A percentile compares a stretch with the other conserved stretches of the same genome.
Conservation (phyloP, 2,888 invertebrate genomes). For the Hecatera dysodea region DNA sequence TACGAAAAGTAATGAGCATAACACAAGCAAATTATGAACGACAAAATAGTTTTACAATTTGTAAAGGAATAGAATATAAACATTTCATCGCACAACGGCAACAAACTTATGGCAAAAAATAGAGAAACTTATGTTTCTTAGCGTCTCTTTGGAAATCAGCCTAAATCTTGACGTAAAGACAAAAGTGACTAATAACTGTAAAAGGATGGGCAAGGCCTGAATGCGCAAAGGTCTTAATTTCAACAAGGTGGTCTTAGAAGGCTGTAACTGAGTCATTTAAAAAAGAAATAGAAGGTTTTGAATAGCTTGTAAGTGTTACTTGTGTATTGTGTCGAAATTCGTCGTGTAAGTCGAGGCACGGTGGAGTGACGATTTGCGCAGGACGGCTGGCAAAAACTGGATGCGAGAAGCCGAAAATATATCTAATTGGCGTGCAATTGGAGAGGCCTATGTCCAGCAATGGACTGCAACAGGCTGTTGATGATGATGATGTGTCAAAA, state of each 20-base stretch:
- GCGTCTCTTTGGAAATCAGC: too few species aligned
- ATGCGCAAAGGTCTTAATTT: slow-evolving; percentile 13
- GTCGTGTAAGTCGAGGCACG: too few species aligned
- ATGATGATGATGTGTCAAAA: too few species aligned
- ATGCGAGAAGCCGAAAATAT: too few species aligned
- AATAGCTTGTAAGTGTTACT: background rate
- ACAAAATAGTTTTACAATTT: background rate
- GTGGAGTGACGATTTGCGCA: too few species aligned
- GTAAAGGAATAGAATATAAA: too few species aligned
- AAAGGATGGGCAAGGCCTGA: slow-evolving; percentile 16
- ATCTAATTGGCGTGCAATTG: too few species aligned
- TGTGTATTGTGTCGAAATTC: background rate
- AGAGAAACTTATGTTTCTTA: background rate
- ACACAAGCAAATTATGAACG: background rate
- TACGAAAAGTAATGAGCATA: background rate
- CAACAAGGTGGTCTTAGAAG: slow-evolving; percentile 2
- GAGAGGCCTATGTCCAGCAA: too few species aligned
- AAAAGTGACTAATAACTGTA: slow-evolving; percentile 15
- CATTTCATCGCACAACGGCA: too few species aligned
- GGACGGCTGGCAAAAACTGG: too few species aligned
- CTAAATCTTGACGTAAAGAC: background rate
- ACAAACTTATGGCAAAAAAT: too few species aligned
- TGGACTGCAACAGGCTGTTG: too few species aligned
- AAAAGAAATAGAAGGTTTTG: background rate
- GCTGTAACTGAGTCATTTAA: slow-evolving; percentile 2